Evolutionary conservation across 30 jellyfish, hydroid and myxozoan genomes (phyloP), one percentile per base, ranked within the genome.

Genomic region (Mastigias papua): DNA sequence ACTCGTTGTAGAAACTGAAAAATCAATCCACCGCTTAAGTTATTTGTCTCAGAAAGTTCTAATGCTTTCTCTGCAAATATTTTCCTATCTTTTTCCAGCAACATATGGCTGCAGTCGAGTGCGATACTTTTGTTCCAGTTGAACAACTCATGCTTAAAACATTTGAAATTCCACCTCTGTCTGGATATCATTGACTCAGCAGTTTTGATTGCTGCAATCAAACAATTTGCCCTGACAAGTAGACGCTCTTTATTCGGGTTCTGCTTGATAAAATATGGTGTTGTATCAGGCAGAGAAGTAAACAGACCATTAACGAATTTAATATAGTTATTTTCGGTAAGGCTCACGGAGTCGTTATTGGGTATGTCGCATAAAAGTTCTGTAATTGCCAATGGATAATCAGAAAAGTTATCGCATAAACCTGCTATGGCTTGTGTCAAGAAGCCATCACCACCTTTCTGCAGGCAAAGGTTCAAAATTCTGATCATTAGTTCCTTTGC

Each of bases 101-200:
- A 17, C 26, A 73, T 69, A 73, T 73, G 69, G 34, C 42, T 42
- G 57, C 48, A 23, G 11, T 61, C 2, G 13, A 73, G 1, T 7
- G 84, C 84, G 19, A 73, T 37, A 21, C 37, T 33, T 69, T n/a
- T 42, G 69, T 73, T 73, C 84, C 84, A 73, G n/a, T 29, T 25
- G 46, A 33, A 73, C 37, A 26, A 26, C 25, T 20, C 13, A 16
- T 16, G 34, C 20, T n/a, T n/a, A n/a, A n/a, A n/a, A n/a, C n/a
- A n/a, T n/a, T n/a, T n/a, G n/a, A n/a, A n/a, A n/a, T n/a, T n/a
- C n/a, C n/a, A n/a, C n/a, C n/a, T n/a, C n/a, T n/a, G n/a, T n/a
- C n/a, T n/a, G n/a, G n/a, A n/a, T n/a, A n/a, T n/a, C n/a, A n/a
- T n/a, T n/a, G n/a, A n/a, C n/a, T n/a, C n/a, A n/a, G n/a, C n/a